Evolutionary conservation across 2,113 vertebrate genomes (phyloP), one percentile per base, ranked within the genome.

Genomic region (Tupaia chinensis): DNA sequence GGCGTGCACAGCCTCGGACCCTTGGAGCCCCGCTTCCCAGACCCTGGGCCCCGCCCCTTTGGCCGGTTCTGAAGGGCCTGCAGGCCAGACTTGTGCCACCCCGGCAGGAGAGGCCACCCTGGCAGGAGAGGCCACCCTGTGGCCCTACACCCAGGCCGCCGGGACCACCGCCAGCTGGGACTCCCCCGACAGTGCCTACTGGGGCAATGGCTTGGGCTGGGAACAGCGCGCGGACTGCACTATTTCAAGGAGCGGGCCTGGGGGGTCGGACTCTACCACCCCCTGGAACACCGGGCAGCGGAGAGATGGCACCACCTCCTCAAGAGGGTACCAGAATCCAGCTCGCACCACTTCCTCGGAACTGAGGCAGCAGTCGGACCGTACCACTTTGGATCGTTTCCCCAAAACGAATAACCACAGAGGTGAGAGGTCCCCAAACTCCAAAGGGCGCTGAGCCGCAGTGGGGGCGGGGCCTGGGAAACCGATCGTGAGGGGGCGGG

Each of bases 331-430:
- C 84, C 87, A 4, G 86, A 13, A 25, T 53, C 79, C 96, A 16
- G 92, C 68, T 32, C 20, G 85, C 63, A 68, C 85, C 44, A 7
- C 66, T 25, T 14, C 25, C 74, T 89, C 93, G 1, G 74, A 89
- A 58, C 61, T 32, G 1, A 94, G 60, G 15, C 91, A 27, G 83
- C 93, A n/a, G 66, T 19, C 80, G 8, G 91, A 68, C 85, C 60
- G 77, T 17, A 29, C 85, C 69, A 25, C 27, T 27, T 23, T n/a
- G 29, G 12, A 73, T 88, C 78, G 66, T 70, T 74, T 58, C 87
- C 68, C 92, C n/a, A 95, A 89, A 95, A 83, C 77, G 44, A 44
- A 44, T 27, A 96, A 77, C 78, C 96, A 92, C 87, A 68, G 96
- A 96, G 97, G 97, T 98, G 78, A 97, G 96, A 58, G 25, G 14